phyloP scores from a whole-genome alignment of 2,888 invertebrate genomes.

The Euspilapteryx auroguttella region DNA sequence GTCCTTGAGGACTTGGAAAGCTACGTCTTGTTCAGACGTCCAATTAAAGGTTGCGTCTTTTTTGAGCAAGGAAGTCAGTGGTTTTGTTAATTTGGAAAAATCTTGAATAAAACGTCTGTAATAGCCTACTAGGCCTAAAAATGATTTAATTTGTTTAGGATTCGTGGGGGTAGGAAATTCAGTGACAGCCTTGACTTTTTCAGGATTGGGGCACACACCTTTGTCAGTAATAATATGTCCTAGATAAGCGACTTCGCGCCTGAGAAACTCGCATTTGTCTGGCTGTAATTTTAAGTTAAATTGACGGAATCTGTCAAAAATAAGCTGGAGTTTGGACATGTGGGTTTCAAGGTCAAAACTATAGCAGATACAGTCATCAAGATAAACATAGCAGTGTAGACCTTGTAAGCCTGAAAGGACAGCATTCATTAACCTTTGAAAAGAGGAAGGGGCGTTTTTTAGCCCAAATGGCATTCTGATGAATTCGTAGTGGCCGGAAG shows the following conservation, averaged over 20 bases:
- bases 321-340: background rate
- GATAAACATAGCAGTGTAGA: conserved; percentile 1
- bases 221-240: conserved; percentile 1
- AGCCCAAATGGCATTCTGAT: conserved; percentile 1
- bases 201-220: conserved; percentile 15
- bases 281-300: conserved; percentile 1
- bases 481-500: conserved; percentile 1
- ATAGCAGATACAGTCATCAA: background rate
- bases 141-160: conserved; percentile 16
- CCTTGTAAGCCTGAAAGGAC: background rate
- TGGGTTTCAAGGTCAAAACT: background rate
- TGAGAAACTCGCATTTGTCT: conserved; percentile 2
- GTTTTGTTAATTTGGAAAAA: conserved; percentile 10
- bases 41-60: conserved; percentile 5
- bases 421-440: background rate
- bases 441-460: conserved; percentile 1
- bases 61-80: conserved; percentile 9
- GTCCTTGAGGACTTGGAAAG: conserved; percentile 8
- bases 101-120: conserved; percentile 15
- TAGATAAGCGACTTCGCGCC: background rate
- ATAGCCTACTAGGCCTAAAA: conserved; percentile 15
- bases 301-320: background rate
- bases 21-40: background rate
- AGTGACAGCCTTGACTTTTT: conserved; percentile 12
- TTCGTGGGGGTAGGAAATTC: conserved; percentile 15